phyloP scores from a whole-genome alignment of 2,797 vertebrate species.

The Cynodonichthys magdalenae region DNA sequence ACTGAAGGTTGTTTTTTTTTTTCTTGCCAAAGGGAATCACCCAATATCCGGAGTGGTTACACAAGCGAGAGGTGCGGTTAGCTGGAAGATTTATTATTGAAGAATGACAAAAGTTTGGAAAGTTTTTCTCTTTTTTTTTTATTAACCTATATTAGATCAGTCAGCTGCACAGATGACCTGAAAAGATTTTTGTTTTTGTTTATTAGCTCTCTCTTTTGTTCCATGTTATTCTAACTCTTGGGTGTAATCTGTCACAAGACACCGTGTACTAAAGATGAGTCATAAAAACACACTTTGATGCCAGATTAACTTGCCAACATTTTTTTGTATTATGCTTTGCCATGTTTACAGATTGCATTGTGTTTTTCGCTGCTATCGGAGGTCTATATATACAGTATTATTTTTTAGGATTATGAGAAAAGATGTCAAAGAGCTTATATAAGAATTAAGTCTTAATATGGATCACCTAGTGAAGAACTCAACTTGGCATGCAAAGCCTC shows the following conservation, averaged over 20 bases:
- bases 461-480: conserved; percentile 30
- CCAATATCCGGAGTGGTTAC: conserved; percentile 70
- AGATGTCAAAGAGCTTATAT: conserved; percentile 21
- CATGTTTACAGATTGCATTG: conserved; percentile 10
- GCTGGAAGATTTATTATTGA: conserved; percentile 40
- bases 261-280: conserved; percentile 34
- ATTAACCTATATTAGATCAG: conserved; percentile 10
- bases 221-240: conserved; percentile 1
- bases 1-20: conserved; percentile 59
- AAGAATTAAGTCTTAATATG: conserved; percentile 25
- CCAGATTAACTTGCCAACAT: conserved; percentile 18
- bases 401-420: conserved; percentile 27
- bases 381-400: background rate
- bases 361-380: conserved; percentile 8
- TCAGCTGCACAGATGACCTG: conserved; percentile 1
- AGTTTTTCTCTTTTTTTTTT: background rate
- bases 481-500: conserved; percentile 11
- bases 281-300: conserved; percentile 17
- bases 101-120: conserved; percentile 25
- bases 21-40: conserved; percentile 78
- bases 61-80: conserved; percentile 65
- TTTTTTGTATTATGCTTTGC: conserved; percentile 11
- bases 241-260: conserved; percentile 30
- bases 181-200: background rate
- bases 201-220: background rate